A percentile compares a stretch with the other conserved stretches of the same genome.
Conservation (phyloP, 1,140 invertebrate genomes). For the Idris sp. region DNA sequence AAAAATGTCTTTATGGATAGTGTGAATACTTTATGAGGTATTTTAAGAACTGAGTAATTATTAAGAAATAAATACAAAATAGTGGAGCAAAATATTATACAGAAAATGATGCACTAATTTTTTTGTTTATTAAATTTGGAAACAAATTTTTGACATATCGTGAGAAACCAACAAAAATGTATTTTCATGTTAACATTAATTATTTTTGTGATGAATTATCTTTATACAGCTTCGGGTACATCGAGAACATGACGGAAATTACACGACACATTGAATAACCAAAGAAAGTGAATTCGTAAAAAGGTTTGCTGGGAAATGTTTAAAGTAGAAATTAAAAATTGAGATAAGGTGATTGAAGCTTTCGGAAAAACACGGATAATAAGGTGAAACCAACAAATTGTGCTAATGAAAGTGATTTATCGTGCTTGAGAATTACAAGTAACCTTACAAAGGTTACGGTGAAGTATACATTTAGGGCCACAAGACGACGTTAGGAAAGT, state of each 20-base stretch:
- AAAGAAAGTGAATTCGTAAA: slow-evolving; percentile 7
- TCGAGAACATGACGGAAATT: slow-evolving; percentile 7
- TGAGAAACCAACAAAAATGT: too few species aligned
- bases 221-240: slow-evolving; percentile 1
- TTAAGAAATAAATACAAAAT: too few species aligned
- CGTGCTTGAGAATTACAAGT: slow-evolving; percentile 9
- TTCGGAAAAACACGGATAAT: slow-evolving; percentile 12
- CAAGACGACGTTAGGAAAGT: slow-evolving; percentile 6
- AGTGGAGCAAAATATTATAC: too few species aligned
- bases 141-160: too few species aligned
- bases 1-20: slow-evolving; percentile 7
- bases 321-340: slow-evolving; percentile 4
- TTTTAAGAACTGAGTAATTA: background rate
- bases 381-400: slow-evolving; percentile 43
- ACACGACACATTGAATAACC: slow-evolving; percentile 1
- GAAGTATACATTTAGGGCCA: slow-evolving; percentile 10
- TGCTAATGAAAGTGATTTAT: slow-evolving; percentile 39
- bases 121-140: too few species aligned
- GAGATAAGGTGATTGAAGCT: slow-evolving; percentile 34
- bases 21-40: slow-evolving; percentile 2
- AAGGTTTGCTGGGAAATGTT: too few species aligned
- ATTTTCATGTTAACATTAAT: too few species aligned
- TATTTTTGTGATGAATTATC: slow-evolving; percentile 13
- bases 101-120: too few species aligned
- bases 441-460: slow-evolving; percentile 35